phyloP scores from a whole-genome alignment of 2,113 vertebrate species.

The Bambusicola thoracicus region DNA sequence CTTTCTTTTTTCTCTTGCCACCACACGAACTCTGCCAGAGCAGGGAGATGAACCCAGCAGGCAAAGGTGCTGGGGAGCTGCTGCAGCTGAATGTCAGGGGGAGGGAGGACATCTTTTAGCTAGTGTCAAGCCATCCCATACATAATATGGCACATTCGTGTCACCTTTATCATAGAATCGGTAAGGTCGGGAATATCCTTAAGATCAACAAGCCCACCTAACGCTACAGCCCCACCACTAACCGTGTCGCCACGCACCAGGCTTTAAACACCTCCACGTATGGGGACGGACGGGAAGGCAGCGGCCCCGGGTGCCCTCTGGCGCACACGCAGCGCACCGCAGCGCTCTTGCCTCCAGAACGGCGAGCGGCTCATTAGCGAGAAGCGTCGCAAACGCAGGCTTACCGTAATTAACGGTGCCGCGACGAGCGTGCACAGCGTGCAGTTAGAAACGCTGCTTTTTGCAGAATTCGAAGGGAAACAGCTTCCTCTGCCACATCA shows the following conservation, averaged over 20 bases:
- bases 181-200: too few species aligned
- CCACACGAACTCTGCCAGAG: neutral
- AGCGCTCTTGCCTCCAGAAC: neutral
- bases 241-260: neutral
- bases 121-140: neutral
- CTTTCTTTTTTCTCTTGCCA: neutral
- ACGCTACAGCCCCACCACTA: neutral
- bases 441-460: neutral
- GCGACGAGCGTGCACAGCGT: rapidly evolving
- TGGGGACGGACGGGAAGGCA: neutral
- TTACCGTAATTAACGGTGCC: neutral
- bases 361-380: neutral
- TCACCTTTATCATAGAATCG: neutral
- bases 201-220: neutral
- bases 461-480: neutral
- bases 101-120: neutral
- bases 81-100: neutral
- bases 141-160: rapidly evolving
- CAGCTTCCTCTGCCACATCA: neutral
- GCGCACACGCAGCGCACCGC: neutral
- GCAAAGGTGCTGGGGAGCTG: neutral
- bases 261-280: neutral
- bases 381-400: neutral
- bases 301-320: neutral
- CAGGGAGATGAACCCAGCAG: neutral